phyloP scores from a whole-genome alignment of 2,888 invertebrate genomes.

The Torymus auratus region DNA sequence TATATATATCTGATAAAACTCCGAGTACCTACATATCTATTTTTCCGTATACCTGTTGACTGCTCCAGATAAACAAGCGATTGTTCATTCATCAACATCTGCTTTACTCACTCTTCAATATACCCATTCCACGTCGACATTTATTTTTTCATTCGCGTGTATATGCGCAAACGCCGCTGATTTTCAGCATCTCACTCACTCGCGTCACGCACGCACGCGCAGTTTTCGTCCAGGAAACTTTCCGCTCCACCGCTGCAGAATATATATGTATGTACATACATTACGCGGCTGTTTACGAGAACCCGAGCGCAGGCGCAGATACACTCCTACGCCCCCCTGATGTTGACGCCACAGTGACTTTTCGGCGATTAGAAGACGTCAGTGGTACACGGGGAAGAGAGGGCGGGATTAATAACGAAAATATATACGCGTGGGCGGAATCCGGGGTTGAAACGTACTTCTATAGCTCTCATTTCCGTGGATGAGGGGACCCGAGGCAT shows the following conservation, averaged over 20 bases:
- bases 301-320: not conserved
- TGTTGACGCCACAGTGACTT: not conserved
- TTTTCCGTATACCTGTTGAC: too few species aligned
- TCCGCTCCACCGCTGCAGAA: not conserved
- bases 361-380: too few species aligned
- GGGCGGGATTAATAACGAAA: too few species aligned
- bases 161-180: not conserved
- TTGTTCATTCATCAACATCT: not conserved
- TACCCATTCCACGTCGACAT: too few species aligned
- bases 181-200: not conserved
- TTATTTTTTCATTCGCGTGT: not conserved
- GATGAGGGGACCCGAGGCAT: conserved; percentile 7
- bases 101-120: not conserved
- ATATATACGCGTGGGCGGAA: too few species aligned
- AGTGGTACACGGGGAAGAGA: too few species aligned
- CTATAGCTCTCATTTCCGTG: too few species aligned
- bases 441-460: too few species aligned
- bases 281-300: conserved; percentile 10
- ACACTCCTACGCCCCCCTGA: conserved; percentile 6
- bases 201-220: not conserved
- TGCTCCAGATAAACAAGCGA: not conserved
- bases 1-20: too few species aligned
- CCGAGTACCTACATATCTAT: too few species aligned
- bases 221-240: conserved; percentile 17
- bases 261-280: conserved; percentile 11